phyloP scores from a whole-genome alignment of 2,888 invertebrate species.

The Altica lythri region DNA sequence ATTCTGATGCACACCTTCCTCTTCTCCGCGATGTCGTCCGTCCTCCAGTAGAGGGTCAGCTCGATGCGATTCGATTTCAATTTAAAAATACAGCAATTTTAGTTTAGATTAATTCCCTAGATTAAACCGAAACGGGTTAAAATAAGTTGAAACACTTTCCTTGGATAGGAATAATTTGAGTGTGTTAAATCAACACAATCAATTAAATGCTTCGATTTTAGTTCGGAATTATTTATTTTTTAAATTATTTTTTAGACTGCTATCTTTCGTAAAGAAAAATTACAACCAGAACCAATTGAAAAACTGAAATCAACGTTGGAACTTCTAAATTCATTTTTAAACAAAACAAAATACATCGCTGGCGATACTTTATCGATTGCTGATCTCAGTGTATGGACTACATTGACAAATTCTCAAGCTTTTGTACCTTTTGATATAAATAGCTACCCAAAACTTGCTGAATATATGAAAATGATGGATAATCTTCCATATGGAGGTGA shows the following conservation, averaged over 20 bases:
- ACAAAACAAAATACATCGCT: neutral
- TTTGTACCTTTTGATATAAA: neutral
- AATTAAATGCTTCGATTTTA: neutral
- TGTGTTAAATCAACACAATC: too few species aligned
- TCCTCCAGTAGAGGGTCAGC: too few species aligned
- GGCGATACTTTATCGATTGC: slow-evolving; percentile 1
- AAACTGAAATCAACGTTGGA: neutral
- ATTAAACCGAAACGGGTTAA: too few species aligned
- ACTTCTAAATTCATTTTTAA: neutral
- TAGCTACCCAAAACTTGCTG: neutral
- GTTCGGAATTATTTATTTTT: too few species aligned
- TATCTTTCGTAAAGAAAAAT: neutral
- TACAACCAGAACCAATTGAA: neutral
- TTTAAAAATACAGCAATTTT: too few species aligned
- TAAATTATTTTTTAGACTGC: neutral
- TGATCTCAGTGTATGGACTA: slow-evolving; percentile 6
- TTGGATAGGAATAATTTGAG: too few species aligned
- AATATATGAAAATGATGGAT: neutral
- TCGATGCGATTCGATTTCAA: too few species aligned
- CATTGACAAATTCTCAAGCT: neutral
- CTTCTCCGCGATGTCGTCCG: too few species aligned
- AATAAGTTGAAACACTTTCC: too few species aligned
- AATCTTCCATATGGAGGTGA: neutral
- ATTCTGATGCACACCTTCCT: too few species aligned
- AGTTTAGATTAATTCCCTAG: too few species aligned